These are phyloP conservation scores for Pseudocheirus occidentalis DNA, from an alignment of 2,797 vertebrate genomes.

Conservation along the genomic window DNA sequence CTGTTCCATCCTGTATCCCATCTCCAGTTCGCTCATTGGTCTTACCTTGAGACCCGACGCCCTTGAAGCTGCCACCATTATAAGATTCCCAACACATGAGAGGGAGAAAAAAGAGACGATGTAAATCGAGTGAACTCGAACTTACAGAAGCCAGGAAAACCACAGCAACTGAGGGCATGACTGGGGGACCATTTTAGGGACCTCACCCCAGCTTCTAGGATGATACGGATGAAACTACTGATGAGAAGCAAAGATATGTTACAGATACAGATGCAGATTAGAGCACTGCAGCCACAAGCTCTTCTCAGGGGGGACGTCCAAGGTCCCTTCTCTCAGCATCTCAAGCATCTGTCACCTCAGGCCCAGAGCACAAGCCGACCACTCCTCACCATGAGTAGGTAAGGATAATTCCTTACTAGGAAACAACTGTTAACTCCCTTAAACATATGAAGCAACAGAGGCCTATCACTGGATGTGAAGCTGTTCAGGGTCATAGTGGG, in stretches of 20 bases:
- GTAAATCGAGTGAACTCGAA: slow-evolving; percentile 13
- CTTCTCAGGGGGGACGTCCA: not conserved
- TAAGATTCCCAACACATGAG: not conserved
- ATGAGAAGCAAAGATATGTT: not conserved
- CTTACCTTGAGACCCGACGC: slow-evolving; percentile 85
- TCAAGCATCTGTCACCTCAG: not conserved
- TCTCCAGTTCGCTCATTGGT: not conserved
- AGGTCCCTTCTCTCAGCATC: not conserved
- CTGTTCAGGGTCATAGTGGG: not conserved
- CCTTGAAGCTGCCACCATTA: slow-evolving; percentile 45
- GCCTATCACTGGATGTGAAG: not conserved
- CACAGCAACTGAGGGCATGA: not conserved
- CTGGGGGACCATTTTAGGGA: not conserved
- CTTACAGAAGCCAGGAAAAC: not conserved
- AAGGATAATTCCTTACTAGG: not conserved
- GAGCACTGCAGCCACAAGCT: not conserved
- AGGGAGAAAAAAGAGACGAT: slow-evolving; percentile 25
- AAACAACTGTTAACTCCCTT: not conserved
- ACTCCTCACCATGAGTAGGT: not conserved
- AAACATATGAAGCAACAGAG: not conserved
- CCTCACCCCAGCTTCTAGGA: not conserved
- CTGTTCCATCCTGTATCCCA: not conserved
- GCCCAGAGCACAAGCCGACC: not conserved
- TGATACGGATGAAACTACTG: slow-evolving; percentile 19
- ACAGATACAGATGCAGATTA: not conserved